Percentiles rank a stretch among this genome's conserved stretches.
Evolutionary conservation across 2,797 vertebrate genomes (phyloP).

Genomic region (Pterois miles): DNA sequence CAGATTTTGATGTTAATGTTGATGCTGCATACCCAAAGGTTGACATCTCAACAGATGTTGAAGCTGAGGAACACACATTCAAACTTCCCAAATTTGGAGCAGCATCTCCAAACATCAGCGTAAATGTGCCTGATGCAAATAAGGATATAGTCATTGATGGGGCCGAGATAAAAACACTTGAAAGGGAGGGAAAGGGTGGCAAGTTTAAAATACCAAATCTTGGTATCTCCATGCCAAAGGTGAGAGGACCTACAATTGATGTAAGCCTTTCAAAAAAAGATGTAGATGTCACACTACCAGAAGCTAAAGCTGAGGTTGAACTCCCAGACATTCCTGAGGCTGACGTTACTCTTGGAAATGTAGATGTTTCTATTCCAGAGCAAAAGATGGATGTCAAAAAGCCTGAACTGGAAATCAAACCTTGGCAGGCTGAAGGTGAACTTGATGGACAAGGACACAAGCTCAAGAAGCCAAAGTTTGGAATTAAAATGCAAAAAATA

Average conservation of each 20-base stretch:
- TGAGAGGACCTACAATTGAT: slow-evolving; percentile 46
- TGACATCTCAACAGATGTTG: slow-evolving; percentile 1
- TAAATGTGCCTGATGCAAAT: slow-evolving; percentile 24
- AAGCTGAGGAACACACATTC: slow-evolving; percentile 18
- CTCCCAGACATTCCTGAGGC: slow-evolving; percentile 24
- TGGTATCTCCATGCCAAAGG: slow-evolving; percentile 55
- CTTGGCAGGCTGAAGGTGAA: neutral
- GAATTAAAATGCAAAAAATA: neutral
- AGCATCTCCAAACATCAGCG: slow-evolving; percentile 19
- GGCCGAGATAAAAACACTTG: slow-evolving; percentile 25
- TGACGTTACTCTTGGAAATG: slow-evolving; percentile 21
- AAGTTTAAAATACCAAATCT: slow-evolving; percentile 68
- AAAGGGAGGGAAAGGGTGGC: slow-evolving; percentile 23
- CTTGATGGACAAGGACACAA: neutral
- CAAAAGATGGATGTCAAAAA: slow-evolving; percentile 20
- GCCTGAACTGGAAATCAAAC: slow-evolving; percentile 6
- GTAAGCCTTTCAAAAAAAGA: slow-evolving; percentile 57
- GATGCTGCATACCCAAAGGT: neutral
- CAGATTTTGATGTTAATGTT: slow-evolving; percentile 15
- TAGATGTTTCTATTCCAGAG: slow-evolving; percentile 41
- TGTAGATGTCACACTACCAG: slow-evolving; percentile 26
- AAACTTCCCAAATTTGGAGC: slow-evolving; percentile 42
- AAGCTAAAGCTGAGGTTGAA: slow-evolving; percentile 15
- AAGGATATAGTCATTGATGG: slow-evolving; percentile 36
- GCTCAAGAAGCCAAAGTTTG: neutral